Evolutionary conservation across 2,113 vertebrate species (phyloP).

Genomic region (Coptodon bakossiorum): DNA sequence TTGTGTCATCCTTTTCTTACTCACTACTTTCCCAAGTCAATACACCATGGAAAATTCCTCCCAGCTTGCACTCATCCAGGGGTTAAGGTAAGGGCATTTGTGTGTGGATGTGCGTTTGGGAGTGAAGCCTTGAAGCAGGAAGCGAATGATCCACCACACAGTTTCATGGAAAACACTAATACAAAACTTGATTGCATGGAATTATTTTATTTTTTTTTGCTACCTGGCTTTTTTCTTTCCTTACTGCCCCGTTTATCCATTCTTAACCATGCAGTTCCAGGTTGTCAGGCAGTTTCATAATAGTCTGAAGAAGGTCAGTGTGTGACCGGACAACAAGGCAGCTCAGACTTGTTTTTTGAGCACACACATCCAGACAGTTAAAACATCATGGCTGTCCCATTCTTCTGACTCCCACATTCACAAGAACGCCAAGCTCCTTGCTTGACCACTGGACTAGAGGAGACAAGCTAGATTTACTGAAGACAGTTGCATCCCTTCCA

Average conservation of each 20-base stretch:
- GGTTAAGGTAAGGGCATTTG: slow-evolving; percentile 1
- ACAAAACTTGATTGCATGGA: background rate
- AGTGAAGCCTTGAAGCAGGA: slow-evolving; percentile 28
- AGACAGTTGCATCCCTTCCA: slow-evolving; percentile 10
- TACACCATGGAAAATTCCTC: slow-evolving; percentile 6
- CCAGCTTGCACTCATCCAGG: background rate
- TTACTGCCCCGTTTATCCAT: background rate
- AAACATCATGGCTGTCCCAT: slow-evolving; percentile 13
- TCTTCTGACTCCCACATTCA: slow-evolving; percentile 17
- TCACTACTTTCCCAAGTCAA: background rate
- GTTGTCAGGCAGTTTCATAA: background rate
- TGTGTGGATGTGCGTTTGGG: background rate
- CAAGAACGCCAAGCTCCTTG: slow-evolving; percentile 25
- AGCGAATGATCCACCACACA: slow-evolving; percentile 20
- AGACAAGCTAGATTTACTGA: slow-evolving; percentile 31
- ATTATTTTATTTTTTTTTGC: background rate
- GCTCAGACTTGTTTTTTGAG: slow-evolving; percentile 13
- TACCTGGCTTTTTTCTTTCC: background rate
- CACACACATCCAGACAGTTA: slow-evolving; percentile 29
- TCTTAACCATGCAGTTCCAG: background rate
- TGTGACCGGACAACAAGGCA: background rate
- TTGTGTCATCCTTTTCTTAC: background rate
- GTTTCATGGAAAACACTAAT: slow-evolving; percentile 31
- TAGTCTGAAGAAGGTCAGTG: background rate
- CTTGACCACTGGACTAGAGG: background rate